Evolutionary conservation across 23 tunicate species (phyloP).

Genomic region (Ciona savignyi): DNA sequence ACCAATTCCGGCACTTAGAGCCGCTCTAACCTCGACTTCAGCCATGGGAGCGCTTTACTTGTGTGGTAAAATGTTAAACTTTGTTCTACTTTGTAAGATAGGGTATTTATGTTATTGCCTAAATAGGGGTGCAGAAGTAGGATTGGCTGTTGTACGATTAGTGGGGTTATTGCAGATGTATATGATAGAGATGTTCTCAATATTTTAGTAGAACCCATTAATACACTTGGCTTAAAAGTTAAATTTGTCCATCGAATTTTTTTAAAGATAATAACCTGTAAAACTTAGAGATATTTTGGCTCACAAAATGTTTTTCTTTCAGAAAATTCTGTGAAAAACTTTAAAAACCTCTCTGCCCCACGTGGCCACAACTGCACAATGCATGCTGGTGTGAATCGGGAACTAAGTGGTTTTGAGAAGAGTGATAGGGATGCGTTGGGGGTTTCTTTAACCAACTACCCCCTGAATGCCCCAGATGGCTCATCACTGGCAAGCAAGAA

Average conservation of each 20-base stretch:
- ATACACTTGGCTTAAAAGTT: too few species aligned
- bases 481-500: not conserved
- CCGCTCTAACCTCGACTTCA: slow-evolving; percentile 12
- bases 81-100: too few species aligned
- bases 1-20: slow-evolving; percentile 28
- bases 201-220: too few species aligned
- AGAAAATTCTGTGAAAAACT: slow-evolving; percentile 2
- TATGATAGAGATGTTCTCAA: too few species aligned
- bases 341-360: not conserved
- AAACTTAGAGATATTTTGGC: too few species aligned
- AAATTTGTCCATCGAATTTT: too few species aligned
- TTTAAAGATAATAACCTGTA: too few species aligned
- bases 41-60: slow-evolving; percentile 33
- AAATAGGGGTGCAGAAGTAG: too few species aligned
- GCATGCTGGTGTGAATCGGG: slow-evolving; percentile 18
- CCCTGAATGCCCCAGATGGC: not conserved
- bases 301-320: too few species aligned
- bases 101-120: too few species aligned
- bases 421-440: slow-evolving; percentile 52
- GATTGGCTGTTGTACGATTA: too few species aligned
- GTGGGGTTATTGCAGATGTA: too few species aligned
- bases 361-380: slow-evolving; percentile 26
- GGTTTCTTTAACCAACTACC: slow-evolving; percentile 18
- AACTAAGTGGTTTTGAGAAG: slow-evolving; percentile 37
- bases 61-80: slow-evolving; percentile 37